These are phyloP conservation scores for Botrylloides violaceus DNA, from an alignment of 23 tunicate species.

Conservation along the genomic window DNA sequence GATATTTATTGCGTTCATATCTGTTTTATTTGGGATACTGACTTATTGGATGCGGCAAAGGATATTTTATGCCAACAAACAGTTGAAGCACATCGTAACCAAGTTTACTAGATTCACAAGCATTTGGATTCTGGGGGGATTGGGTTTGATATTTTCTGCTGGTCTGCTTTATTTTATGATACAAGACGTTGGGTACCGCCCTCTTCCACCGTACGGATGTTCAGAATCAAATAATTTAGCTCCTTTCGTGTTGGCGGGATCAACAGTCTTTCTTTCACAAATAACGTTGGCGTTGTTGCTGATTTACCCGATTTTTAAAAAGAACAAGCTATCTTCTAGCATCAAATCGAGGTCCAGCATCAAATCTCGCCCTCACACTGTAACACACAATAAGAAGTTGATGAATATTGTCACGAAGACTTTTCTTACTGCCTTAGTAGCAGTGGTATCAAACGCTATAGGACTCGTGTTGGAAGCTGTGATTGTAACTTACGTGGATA, in stretches of 20 bases:
- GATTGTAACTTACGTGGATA: constrained; percentile 2
- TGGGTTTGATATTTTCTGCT: background rate
- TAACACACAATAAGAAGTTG: background rate
- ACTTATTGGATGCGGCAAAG: constrained; percentile 11
- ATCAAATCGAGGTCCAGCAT: background rate
- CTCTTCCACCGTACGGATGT: constrained; percentile 14
- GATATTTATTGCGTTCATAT: constrained; percentile 1
- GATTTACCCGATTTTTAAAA: constrained; percentile 9
- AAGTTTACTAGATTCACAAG: constrained; percentile 9
- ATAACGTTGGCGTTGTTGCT: background rate
- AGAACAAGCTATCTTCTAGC: background rate
- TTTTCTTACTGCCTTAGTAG: background rate
- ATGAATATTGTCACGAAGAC: background rate
- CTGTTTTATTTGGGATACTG: background rate
- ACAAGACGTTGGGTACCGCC: background rate
- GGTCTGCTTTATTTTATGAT: background rate
- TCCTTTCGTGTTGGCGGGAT: background rate
- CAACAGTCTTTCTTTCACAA: background rate
- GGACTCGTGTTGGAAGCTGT: background rate
- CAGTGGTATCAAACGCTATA: background rate
- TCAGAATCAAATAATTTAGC: constrained; percentile 7
- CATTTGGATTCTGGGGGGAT: background rate
- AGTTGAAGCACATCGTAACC: background rate
- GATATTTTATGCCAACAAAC: constrained; percentile 7
- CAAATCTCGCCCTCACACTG: background rate